Base-by-base conservation (phyloP, 2,888 invertebrate species). In the Drosophila formosana region DNA sequence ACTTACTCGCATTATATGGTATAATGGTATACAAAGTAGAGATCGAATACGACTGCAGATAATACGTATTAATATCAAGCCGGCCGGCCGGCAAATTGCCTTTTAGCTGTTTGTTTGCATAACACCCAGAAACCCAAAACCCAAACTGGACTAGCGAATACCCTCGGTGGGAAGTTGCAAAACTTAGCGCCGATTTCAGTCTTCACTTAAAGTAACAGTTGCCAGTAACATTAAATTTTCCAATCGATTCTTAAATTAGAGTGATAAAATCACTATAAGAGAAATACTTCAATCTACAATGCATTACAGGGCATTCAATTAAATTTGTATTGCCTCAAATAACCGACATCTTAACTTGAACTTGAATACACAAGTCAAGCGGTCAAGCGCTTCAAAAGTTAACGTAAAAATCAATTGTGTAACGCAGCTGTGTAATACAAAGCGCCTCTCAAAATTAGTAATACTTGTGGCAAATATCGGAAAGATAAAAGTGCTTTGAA, bases 61-160 rank as follows among this genome's bases (percentile, higher is more conserved):
- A 47, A 23, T 37, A 13, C 57, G 26, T 39, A 30, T 53, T 41
- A 43, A 43, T 26, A 32, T 41, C 6, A 39, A 46, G 55, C 61
- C 61, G 61, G 66, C 71, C 75, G 75, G 72, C 74, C 55, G 66
- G 71, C 52, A 55, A 26, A 45, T 56, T 45, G 55, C 9, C 45
- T 34, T 56, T 26, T 25, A 32, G 55, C 8, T 45, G 45, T 45
- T 32, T 32, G 1, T 25, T 45, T 53, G 23, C 18, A 53, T 53
- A 43, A 32, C 32, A 45, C n/a, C 6, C 3, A 23, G 8, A 6
- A 18, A 34, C 26, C 34, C 2, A 0, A 28, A 28, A 13, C 5
- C 18, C 37, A 13, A 18, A 4, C n/a, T 25, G 3, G 45, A 45
- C 32, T 45, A 6, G 8, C 1, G 5, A 5, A 45, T 55, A 55